A percentile compares a stretch with the other conserved stretches of the same genome.
These are phyloP conservation scores for Kuschelorhynchus macadamiae DNA, from an alignment of 2,888 invertebrate species.

Conservation along the genomic window DNA sequence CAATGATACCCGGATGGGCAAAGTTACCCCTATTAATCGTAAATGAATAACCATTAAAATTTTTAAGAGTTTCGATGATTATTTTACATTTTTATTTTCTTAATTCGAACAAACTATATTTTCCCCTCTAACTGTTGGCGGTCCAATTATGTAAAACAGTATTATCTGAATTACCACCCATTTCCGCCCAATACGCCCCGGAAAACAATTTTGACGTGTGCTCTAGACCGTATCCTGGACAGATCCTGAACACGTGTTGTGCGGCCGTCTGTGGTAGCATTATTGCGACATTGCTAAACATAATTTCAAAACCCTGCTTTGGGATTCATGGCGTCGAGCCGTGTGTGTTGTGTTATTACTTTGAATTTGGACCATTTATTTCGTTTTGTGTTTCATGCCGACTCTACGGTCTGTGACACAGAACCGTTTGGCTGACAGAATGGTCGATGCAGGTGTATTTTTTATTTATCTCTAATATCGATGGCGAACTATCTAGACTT, in stretches of 20 bases:
- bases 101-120: too few species aligned
- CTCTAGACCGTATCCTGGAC: constrained; percentile 44
- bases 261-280: constrained; percentile 39
- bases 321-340: constrained; percentile 39
- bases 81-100: too few species aligned
- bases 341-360: constrained; percentile 44
- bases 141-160: constrained; percentile 1
- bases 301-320: constrained; percentile 44
- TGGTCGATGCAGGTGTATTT: constrained; percentile 18
- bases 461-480: neutral
- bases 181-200: constrained; percentile 26
- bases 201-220: constrained; percentile 47
- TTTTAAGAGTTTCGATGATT: too few species aligned
- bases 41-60: too few species aligned
- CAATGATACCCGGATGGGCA: too few species aligned
- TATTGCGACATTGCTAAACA: constrained; percentile 47
- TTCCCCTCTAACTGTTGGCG: too few species aligned
- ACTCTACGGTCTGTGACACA: neutral
- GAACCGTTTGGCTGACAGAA: constrained; percentile 8
- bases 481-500: too few species aligned
- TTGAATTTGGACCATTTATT: constrained; percentile 46
- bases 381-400: constrained; percentile 32
- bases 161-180: neutral
- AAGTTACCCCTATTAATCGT: too few species aligned
- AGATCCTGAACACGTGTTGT: constrained; percentile 46